phyloP scores from a whole-genome alignment of 2,797 vertebrate species.

The Brotula barbata region DNA sequence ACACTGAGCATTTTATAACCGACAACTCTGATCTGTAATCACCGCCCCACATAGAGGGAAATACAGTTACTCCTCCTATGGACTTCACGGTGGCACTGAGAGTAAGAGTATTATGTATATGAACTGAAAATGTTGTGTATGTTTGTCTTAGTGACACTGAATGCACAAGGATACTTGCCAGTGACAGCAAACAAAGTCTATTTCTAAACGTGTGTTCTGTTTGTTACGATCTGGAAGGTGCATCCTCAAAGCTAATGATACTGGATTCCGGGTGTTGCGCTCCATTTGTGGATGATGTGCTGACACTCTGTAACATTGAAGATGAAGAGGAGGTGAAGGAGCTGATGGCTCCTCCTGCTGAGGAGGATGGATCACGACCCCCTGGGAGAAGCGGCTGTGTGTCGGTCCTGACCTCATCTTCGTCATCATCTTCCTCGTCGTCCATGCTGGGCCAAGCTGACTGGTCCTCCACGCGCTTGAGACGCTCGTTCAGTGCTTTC shows the following conservation, averaged over 20 bases:
- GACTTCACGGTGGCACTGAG: constrained; percentile 38
- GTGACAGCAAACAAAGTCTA: constrained; percentile 40
- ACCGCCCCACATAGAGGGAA: constrained; percentile 3
- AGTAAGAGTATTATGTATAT: constrained; percentile 39
- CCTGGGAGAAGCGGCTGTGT: constrained; percentile 76
- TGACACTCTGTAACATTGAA: constrained; percentile 58
- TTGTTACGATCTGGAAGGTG: constrained; percentile 85
- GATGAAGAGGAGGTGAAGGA: constrained; percentile 66
- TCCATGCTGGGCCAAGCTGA: constrained; percentile 98
- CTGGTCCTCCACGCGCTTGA: constrained; percentile 95
- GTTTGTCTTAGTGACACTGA: constrained; percentile 38
- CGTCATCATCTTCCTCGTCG: constrained; percentile 90
- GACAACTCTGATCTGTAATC: constrained; percentile 53
- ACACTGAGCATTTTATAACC: constrained; percentile 46
- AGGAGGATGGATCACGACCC: constrained; percentile 43
- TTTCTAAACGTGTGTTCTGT: constrained; percentile 25
- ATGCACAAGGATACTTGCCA: constrained; percentile 46
- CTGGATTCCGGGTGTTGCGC: constrained; percentile 84
- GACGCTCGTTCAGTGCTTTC: constrained; percentile 95
- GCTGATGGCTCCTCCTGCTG: constrained; percentile 30
- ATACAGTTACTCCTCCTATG: constrained; percentile 39
- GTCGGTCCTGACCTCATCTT: constrained; percentile 85
- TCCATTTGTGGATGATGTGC: constrained; percentile 51
- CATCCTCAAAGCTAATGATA: constrained; percentile 93
- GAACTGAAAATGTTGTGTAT: constrained; percentile 28